Evolutionary conservation across 2,113 vertebrate species (phyloP).

Genomic region (Microcebus lehilahytsara): DNA sequence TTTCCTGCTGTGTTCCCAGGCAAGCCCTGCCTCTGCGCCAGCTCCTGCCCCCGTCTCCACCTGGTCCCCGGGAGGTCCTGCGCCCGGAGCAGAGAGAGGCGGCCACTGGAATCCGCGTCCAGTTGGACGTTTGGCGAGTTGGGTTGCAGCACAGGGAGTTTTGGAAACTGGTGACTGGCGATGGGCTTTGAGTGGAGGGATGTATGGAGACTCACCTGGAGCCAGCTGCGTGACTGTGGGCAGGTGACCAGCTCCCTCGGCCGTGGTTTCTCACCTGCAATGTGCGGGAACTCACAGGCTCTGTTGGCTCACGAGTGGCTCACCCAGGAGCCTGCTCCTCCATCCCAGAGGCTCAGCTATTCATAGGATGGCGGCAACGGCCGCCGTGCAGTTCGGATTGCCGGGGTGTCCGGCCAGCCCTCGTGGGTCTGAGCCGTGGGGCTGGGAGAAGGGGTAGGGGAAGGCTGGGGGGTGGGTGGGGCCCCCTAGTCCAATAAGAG

Average conservation of each 20-base stretch:
- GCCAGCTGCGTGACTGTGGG: accelerated
- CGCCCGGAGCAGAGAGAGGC: neutral
- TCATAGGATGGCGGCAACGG: accelerated
- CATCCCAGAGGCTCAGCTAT: neutral
- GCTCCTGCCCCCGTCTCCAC: neutral
- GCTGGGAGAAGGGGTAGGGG: neutral
- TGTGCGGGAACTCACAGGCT: neutral
- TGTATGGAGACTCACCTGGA: neutral
- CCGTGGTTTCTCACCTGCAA: neutral
- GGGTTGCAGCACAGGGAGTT: neutral
- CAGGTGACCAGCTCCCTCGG: neutral
- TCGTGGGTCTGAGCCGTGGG: neutral
- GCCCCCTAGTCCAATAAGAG: neutral
- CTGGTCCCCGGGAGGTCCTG: too few species aligned
- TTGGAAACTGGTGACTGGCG: neutral
- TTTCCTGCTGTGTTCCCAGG: neutral
- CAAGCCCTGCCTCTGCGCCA: too few species aligned
- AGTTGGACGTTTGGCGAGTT: neutral
- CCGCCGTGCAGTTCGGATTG: accelerated
- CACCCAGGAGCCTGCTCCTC: neutral
- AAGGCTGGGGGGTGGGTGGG: accelerated
- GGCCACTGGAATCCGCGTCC: neutral
- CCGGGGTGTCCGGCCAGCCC: accelerated
- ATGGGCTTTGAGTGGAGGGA: neutral
- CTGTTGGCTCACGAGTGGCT: neutral